Evolutionary conservation across 2,888 invertebrate species (phyloP).

Genomic region (Dascillus cervinus): DNA sequence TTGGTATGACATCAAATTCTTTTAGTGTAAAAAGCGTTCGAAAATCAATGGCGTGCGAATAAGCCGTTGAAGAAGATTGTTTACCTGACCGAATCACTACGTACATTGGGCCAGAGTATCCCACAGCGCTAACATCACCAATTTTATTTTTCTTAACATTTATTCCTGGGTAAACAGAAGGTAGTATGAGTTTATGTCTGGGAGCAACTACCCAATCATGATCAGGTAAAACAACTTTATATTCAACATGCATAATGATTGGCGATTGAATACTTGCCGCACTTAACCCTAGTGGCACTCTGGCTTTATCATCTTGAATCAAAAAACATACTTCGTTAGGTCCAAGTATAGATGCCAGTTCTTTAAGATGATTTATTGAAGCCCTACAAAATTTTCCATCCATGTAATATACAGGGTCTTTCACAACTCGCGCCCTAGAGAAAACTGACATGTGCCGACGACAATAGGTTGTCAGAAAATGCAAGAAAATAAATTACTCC

Average conservation of each 20-base stretch:
- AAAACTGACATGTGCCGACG: too few relatives aligned
- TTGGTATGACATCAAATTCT: constrained; percentile 24
- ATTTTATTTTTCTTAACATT: constrained; percentile 20
- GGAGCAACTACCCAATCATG: constrained; percentile 19
- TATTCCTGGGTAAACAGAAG: constrained; percentile 18
- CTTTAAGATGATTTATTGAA: constrained; percentile 1
- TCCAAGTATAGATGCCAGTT: constrained; percentile 10
- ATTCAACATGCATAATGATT: constrained; percentile 21
- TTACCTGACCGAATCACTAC: constrained; percentile 29
- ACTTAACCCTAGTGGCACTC: constrained; percentile 34
- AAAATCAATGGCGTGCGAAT: constrained; percentile 15
- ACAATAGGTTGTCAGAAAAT: too few relatives aligned
- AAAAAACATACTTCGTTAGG: constrained; percentile 17
- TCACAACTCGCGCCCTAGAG: too few relatives aligned
- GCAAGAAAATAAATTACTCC: too few relatives aligned
- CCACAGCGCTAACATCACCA: constrained; percentile 29
- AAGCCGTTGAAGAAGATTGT: constrained; percentile 16
- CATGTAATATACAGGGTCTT: too few relatives aligned
- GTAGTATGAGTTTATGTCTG: constrained; percentile 20
- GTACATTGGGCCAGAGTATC: constrained; percentile 38
- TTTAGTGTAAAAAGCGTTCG: constrained; percentile 7
- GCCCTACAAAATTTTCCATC: constrained; percentile 2
- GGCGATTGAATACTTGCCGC: constrained; percentile 35
- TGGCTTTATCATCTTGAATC: constrained; percentile 31
- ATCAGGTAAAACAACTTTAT: constrained; percentile 17